These are phyloP conservation scores for Hirtodrosophila duncani DNA, from an alignment of 2,888 invertebrate genomes.

Conservation along the genomic window DNA sequence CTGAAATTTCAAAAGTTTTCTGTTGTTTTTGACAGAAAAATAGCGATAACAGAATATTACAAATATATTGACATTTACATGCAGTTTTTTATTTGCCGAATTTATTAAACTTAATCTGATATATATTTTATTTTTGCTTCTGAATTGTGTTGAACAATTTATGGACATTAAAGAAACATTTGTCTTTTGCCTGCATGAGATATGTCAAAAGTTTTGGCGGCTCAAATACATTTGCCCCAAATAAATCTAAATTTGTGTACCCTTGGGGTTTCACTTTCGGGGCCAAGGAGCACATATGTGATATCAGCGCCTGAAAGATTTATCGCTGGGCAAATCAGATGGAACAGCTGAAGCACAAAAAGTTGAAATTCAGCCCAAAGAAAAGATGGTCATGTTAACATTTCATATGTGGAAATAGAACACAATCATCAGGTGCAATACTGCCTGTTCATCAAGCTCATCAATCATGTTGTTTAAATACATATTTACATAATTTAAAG, in stretches of 20 bases:
- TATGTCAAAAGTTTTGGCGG: slow-evolving; percentile 54
- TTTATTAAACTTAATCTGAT: background rate
- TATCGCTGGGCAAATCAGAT: slow-evolving; percentile 40
- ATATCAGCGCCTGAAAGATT: slow-evolving; percentile 53
- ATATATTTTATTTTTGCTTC: slow-evolving; percentile 2
- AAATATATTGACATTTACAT: slow-evolving; percentile 38
- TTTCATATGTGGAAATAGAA: slow-evolving; percentile 16
- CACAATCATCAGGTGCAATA: background rate
- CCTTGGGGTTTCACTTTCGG: too few species aligned
- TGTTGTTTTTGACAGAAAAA: slow-evolving; percentile 20
- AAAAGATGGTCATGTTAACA: slow-evolving; percentile 35
- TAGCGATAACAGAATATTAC: slow-evolving; percentile 27
- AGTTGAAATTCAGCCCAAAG: background rate
- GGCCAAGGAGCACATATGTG: slow-evolving; percentile 65
- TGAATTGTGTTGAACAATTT: slow-evolving; percentile 28
- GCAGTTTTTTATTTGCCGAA: background rate
- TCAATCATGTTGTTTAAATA: too few species aligned
- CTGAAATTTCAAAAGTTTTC: slow-evolving; percentile 24
- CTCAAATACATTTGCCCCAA: slow-evolving; percentile 39
- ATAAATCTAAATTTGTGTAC: slow-evolving; percentile 64
- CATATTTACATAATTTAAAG: too few species aligned
- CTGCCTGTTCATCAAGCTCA: too few species aligned
- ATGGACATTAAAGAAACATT: slow-evolving; percentile 54
- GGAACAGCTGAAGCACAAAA: slow-evolving; percentile 47
- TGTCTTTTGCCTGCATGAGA: slow-evolving; percentile 52